Conservation (phyloP, 92 coral and sea anemone species). For the Palythoa grandis region DNA sequence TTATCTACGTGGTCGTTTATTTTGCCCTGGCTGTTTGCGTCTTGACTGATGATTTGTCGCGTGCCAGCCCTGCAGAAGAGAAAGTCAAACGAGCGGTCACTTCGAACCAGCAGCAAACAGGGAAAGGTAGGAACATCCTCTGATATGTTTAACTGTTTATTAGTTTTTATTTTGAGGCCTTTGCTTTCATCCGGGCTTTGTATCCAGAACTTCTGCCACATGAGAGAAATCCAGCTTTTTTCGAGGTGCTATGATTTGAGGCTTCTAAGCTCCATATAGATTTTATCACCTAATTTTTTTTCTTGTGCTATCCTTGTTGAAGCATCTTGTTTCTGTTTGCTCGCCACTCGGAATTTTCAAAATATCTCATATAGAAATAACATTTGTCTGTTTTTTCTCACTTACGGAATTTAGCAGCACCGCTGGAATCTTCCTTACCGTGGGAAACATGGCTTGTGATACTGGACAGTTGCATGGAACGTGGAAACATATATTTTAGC, state of each 20-base stretch:
- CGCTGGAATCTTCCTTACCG: background rate
- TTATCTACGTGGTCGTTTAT: background rate
- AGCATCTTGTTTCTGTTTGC: background rate
- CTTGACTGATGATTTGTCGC: background rate
- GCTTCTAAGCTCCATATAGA: background rate
- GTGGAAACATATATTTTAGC: background rate
- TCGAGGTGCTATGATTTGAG: background rate
- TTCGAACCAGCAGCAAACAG: background rate
- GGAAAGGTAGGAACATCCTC: background rate
- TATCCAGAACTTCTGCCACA: background rate
- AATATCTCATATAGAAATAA: background rate
- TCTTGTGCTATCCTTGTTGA: background rate
- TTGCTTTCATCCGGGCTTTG: background rate
- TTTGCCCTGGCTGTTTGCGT: background rate
- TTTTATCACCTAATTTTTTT: background rate
- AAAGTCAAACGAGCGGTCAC: background rate
- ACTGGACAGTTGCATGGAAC: background rate
- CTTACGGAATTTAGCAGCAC: background rate
- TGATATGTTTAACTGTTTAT: background rate
- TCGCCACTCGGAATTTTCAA: background rate
- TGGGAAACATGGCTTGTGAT: background rate
- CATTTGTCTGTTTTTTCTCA: constrained; percentile 26
- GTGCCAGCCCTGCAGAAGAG: background rate
- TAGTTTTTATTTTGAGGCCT: background rate
- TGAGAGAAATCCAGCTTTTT: background rate